Evolutionary conservation across 2,888 invertebrate species (phyloP).

Genomic region (Brenthis ino): DNA sequence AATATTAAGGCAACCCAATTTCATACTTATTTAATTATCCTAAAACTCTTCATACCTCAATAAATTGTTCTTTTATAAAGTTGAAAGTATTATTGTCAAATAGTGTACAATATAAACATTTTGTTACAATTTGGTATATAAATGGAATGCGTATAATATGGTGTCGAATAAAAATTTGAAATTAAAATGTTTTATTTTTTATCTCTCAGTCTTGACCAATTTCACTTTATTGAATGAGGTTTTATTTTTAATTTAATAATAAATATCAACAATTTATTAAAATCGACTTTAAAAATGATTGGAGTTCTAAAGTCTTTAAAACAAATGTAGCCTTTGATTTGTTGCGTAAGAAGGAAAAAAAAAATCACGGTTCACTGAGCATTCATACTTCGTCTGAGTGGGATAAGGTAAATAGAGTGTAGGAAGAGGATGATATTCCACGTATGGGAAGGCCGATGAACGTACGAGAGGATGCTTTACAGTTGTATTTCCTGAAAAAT

Average conservation of each 20-base stretch:
- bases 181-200: conserved; percentile 24
- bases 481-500: conserved; percentile 26
- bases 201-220: background rate
- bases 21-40: conserved; percentile 11
- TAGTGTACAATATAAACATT: conserved; percentile 58
- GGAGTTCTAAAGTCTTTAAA: background rate
- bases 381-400: conserved; percentile 7
- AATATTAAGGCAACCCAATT: conserved; percentile 18
- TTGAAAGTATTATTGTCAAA: conserved; percentile 8
- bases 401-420: conserved; percentile 24
- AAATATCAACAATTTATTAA: background rate
- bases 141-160: conserved; percentile 76
- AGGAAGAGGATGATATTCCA: conserved; percentile 24
- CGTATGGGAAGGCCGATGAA: conserved; percentile 26
- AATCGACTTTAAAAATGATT: background rate
- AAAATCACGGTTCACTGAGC: conserved; percentile 4
- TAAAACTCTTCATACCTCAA: conserved; percentile 19
- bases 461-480: conserved; percentile 26
- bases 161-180: conserved; percentile 72
- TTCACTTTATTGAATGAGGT: background rate
- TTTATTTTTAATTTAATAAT: background rate
- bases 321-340: background rate
- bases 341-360: background rate
- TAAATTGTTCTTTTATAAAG: conserved; percentile 14
- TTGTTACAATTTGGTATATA: conserved; percentile 80